These are phyloP conservation scores for Fregetta grallaria DNA, from an alignment of 2,113 vertebrate species.

Conservation along the genomic window DNA sequence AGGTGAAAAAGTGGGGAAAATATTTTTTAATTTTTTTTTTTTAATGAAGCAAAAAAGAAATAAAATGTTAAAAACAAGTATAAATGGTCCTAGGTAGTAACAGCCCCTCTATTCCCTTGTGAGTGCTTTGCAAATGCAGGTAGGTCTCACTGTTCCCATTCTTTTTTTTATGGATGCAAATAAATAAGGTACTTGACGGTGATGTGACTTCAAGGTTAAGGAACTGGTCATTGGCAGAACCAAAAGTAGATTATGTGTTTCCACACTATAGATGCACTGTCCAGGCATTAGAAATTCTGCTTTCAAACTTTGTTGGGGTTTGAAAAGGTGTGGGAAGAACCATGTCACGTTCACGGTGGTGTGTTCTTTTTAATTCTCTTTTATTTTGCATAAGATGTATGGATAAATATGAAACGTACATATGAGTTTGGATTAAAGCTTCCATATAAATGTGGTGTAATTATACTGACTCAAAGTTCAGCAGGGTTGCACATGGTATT, in stretches of 20 bases:
- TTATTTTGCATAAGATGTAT: not conserved
- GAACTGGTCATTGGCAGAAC: not conserved
- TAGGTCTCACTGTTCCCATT: not conserved
- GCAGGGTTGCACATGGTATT: not conserved
- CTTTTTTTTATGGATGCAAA: not conserved
- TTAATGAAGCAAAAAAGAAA: not conserved
- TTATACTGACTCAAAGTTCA: not conserved
- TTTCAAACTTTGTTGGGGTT: not conserved
- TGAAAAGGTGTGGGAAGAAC: not conserved
- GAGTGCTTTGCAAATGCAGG: not conserved
- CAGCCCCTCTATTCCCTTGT: not conserved
- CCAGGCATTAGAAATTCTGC: not conserved
- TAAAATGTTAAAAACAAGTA: not conserved
- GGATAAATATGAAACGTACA: not conserved
- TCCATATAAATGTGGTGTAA: not conserved
- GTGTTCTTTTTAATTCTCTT: not conserved
- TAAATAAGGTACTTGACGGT: not conserved
- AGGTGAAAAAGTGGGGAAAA: not conserved
- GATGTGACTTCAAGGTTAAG: not conserved
- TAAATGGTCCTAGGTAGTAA: not conserved
- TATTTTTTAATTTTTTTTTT: not conserved
- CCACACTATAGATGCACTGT: not conserved
- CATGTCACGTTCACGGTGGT: not conserved
- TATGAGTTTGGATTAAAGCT: not conserved
- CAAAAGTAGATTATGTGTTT: not conserved